phyloP scores from a whole-genome alignment of 2,113 vertebrate species.

The Empidonax alnorum region DNA sequence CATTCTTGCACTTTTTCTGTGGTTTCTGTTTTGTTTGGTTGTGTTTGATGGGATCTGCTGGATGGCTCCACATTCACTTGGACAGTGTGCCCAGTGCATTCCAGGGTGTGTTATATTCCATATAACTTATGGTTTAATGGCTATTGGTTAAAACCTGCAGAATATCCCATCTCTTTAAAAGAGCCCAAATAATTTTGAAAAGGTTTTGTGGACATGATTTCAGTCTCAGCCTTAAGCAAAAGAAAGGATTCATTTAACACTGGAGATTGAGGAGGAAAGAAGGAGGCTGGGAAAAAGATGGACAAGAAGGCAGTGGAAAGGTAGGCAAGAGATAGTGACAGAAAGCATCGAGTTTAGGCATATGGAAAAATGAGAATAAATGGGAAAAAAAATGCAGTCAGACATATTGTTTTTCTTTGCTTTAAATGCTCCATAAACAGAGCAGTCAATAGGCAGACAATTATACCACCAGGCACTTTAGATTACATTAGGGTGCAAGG shows the following conservation, averaged over 20 bases:
- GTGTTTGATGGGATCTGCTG: background rate
- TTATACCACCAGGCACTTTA: background rate
- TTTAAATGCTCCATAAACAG: background rate
- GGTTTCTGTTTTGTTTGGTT: background rate
- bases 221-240: background rate
- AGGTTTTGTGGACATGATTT: fast-evolving
- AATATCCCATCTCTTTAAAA: background rate
- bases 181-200: background rate
- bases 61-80: background rate
- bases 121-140: background rate
- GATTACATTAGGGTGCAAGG: background rate
- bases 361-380: background rate
- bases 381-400: background rate
- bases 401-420: background rate
- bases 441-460: background rate
- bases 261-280: background rate
- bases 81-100: background rate
- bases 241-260: background rate
- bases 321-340: background rate
- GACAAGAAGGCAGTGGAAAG: background rate
- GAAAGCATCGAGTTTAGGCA: background rate
- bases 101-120: background rate
- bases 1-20: background rate
- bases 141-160: background rate
- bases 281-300: background rate